Base-by-base conservation (phyloP, 2,113 vertebrate genomes). In the Oncorhynchus masou region DNA sequence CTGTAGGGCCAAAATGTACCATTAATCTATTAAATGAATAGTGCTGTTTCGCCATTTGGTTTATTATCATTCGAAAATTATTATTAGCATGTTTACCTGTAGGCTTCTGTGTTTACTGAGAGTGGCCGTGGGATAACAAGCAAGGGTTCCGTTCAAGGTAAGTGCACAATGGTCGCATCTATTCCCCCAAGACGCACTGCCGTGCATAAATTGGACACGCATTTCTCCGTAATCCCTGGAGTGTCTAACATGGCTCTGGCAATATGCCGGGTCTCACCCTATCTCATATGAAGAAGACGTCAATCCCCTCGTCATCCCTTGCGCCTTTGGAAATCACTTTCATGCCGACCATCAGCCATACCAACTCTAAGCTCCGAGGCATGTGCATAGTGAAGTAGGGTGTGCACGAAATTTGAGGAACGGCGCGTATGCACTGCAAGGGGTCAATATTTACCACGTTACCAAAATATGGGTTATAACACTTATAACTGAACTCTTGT, bases 141-240 rank as follows among this genome's bases (percentile, higher is more conserved):
- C 60, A 79, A 24, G 45, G 76, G 69, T 74, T 82, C 79, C 70
- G 70, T 77, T 64, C 67, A 68, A 82, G 79, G 74, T 83, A 81
- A 81, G 39, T 74, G 59, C 74, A 84, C 78, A 80, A 75, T 83
- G 78, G 82, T 80, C 71, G 73, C 78, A 74, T 80, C 71, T 71
- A 87, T 75, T 74, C 54, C 73, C 79, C 83, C 78, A 83, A 67
- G 51, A 78, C 81, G 77, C 78, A 80, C 76, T 77, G 78, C 70
- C 83, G 81, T 87, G 84, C 83, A 88, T 85, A 85, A 80, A 83
- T 87, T 87, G 82, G 84, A 85, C 79, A 85, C 85, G 87, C 87
- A 88, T 88, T 85, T 79, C 84, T 87, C 78, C 54, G 78, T 84
- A 86, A 83, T 87, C 86, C 86, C 84, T 68, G 31, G 81, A 82